phyloP scores from a whole-genome alignment of 2,888 invertebrate species.

The Tricholauxania praeusta region DNA sequence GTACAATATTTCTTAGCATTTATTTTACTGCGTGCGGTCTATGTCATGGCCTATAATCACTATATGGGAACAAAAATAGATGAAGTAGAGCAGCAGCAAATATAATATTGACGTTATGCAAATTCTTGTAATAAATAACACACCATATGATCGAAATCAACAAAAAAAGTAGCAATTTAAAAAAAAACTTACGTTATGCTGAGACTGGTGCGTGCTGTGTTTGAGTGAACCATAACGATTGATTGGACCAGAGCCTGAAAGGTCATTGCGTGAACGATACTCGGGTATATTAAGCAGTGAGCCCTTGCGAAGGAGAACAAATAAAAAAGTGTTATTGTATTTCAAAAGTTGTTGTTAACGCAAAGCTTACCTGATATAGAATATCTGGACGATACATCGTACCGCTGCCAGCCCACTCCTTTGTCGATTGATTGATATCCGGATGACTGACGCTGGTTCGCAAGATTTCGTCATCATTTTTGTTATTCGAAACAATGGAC shows the following conservation, averaged over 20 bases:
- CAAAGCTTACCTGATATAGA: conserved; percentile 83
- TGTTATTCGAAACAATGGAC: conserved; percentile 51
- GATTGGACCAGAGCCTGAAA: conserved; percentile 64
- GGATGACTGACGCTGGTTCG: conserved; percentile 81
- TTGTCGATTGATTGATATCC: conserved; percentile 56
- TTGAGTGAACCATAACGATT: conserved; percentile 67
- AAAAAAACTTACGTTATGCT: conserved; percentile 55
- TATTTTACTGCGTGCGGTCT: neutral
- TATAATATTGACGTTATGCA: neutral
- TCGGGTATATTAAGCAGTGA: conserved; percentile 71
- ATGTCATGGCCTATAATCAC: neutral
- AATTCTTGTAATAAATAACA: neutral
- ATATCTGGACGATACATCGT: conserved; percentile 90
- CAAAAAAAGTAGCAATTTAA: neutral
- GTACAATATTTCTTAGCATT: neutral
- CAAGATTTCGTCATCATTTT: conserved; percentile 55
- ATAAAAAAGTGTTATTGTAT: neutral
- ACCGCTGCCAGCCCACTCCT: conserved; percentile 73
- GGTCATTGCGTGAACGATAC: conserved; percentile 70
- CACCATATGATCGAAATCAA: neutral
- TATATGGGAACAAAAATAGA: too few relatives aligned
- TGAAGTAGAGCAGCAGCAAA: too few relatives aligned
- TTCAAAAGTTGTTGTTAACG: neutral
- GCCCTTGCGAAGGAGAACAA: conserved; percentile 57
- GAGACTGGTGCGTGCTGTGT: conserved; percentile 55